Conservation (phyloP, 2,888 invertebrate genomes). For the Chirona hameri region DNA sequence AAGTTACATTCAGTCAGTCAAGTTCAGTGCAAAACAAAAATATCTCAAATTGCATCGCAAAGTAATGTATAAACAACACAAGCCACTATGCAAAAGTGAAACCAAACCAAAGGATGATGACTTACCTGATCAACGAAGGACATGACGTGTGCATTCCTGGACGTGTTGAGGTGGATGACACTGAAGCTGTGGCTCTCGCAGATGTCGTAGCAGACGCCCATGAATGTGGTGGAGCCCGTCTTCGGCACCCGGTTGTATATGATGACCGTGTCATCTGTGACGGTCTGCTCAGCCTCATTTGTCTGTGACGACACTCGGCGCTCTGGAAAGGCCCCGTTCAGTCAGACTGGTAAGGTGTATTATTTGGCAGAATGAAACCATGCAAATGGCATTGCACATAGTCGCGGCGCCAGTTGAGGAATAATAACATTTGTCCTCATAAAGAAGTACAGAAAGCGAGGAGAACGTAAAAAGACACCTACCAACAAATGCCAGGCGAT, state of each 20-base stretch:
- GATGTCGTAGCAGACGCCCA: constrained; percentile 82
- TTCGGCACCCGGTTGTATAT: constrained; percentile 96
- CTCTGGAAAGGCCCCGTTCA: neutral
- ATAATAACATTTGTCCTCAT: neutral
- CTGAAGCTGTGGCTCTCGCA: constrained; percentile 70
- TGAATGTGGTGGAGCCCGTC: constrained; percentile 94
- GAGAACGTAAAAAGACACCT: neutral
- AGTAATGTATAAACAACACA: neutral
- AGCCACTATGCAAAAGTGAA: neutral
- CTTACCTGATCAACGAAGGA: constrained; percentile 81
- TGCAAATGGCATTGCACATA: neutral
- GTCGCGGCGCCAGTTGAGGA: neutral
- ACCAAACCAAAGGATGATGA: constrained; percentile 41
- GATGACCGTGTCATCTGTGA: constrained; percentile 66
- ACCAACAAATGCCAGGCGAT: neutral
- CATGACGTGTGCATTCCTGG: constrained; percentile 92
- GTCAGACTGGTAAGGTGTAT: neutral
- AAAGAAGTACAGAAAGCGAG: neutral
- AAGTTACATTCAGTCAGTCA: too few relatives aligned
- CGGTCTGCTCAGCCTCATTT: too few relatives aligned
- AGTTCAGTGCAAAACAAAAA: too few relatives aligned
- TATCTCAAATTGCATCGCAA: neutral
- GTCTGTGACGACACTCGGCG: neutral
- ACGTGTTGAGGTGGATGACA: constrained; percentile 91
- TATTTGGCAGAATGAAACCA: neutral